Percentiles rank a stretch among this genome's conserved stretches.
These are phyloP conservation scores for Tetraodon nigroviridis DNA, from an alignment of 2,113 vertebrate genomes.

Conservation along the genomic window DNA sequence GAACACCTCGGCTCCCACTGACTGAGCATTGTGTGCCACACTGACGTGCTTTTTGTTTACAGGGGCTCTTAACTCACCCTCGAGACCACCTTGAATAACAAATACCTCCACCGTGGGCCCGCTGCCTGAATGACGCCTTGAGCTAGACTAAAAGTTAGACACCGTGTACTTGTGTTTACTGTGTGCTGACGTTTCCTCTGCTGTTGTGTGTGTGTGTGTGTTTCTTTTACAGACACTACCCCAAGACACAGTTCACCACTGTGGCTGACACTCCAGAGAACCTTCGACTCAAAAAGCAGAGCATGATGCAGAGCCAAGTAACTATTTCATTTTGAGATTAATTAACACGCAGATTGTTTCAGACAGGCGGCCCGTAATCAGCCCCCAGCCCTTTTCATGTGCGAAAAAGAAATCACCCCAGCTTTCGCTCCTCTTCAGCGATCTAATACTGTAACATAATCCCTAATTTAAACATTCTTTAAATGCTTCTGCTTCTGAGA, in stretches of 20 bases:
- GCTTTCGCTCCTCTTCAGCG: no score
- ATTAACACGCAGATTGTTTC: no score
- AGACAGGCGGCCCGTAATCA: no score
- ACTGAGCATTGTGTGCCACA: slow-evolving; percentile 51
- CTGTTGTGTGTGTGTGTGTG: slow-evolving; percentile 34
- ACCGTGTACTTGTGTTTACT: slow-evolving; percentile 21
- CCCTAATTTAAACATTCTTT: no score
- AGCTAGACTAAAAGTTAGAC: neutral
- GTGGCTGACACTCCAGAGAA: slow-evolving; percentile 98
- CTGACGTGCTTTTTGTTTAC: slow-evolving; percentile 63
- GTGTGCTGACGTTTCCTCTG: slow-evolving; percentile 22
- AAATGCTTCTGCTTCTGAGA: neutral
- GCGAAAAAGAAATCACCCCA: no score
- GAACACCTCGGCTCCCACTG: slow-evolving; percentile 43
- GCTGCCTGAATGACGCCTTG: slow-evolving; percentile 40
- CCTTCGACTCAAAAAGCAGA: slow-evolving; percentile 95
- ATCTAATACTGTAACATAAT: no score
- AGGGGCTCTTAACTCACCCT: slow-evolving; percentile 57
- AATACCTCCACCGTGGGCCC: slow-evolving; percentile 41
- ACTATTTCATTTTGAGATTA: slow-evolving; percentile 16
- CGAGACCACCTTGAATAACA: slow-evolving; percentile 59
- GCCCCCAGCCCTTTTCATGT: no score
- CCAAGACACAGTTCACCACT: slow-evolving; percentile 91
- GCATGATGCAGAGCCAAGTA: slow-evolving; percentile 95
- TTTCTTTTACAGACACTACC: slow-evolving; percentile 88